These are phyloP conservation scores for Coracias cyanogaster DNA, from an alignment of 2,797 vertebrate genomes.

Conservation along the genomic window DNA sequence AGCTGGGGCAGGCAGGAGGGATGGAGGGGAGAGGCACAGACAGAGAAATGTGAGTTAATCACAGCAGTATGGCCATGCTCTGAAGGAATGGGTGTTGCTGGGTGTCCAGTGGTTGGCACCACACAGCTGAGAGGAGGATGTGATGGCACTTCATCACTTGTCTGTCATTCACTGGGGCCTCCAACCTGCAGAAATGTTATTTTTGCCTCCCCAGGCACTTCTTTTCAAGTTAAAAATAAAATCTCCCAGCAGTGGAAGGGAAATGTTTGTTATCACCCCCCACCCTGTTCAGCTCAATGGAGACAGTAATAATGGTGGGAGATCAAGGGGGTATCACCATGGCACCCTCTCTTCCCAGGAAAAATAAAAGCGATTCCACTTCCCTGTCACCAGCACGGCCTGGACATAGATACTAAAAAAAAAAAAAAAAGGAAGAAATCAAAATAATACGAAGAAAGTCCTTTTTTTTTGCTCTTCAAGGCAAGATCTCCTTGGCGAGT, in stretches of 20 bases:
- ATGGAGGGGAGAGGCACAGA: not conserved
- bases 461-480: slow-evolving; percentile 62
- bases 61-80: not conserved
- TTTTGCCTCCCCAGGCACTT: slow-evolving; percentile 40
- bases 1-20: not conserved
- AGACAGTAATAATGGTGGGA: slow-evolving; percentile 78
- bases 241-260: slow-evolving; percentile 33
- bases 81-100: not conserved
- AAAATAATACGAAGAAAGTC: slow-evolving; percentile 31
- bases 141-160: not conserved
- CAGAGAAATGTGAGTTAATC: not conserved
- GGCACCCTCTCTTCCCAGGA: slow-evolving; percentile 75
- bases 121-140: not conserved
- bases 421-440: not conserved
- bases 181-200: slow-evolving; percentile 10
- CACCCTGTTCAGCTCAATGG: slow-evolving; percentile 22
- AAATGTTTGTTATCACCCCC: slow-evolving; percentile 24
- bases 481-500: slow-evolving; percentile 70
- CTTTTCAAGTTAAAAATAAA: slow-evolving; percentile 61
- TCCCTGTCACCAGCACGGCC: slow-evolving; percentile 56
- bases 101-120: not conserved
- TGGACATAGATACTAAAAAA: slow-evolving; percentile 35
- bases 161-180: not conserved
- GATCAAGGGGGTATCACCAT: slow-evolving; percentile 68
- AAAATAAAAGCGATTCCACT: slow-evolving; percentile 85